Evolutionary conservation across 1,140 invertebrate species (phyloP), one percentile per base, ranked within the genome.

Genomic region (Ericerus pela): DNA sequence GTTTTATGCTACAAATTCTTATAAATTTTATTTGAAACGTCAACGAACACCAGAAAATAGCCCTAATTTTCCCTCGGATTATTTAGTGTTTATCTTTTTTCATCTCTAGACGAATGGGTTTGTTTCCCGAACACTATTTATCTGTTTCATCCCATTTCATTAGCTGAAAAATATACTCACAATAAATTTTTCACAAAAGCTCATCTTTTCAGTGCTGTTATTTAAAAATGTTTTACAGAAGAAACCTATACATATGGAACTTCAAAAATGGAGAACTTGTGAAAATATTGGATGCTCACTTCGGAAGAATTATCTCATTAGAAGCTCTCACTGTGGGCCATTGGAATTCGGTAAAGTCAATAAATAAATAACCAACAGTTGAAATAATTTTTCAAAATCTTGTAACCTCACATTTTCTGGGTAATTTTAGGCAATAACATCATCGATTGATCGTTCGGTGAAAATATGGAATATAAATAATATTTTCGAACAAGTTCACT

Each of bases 391-490:
- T 28, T 33, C 22, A 27, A 31, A 27, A 3, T 22, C 10, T 33
- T 33, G n/a, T n/a, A n/a, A n/a, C n/a, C n/a, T n/a, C n/a, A n/a
- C 22, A 47, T 4, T 51, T 31, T n/a, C 14, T 10, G 26, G 28
- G 24, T 52, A 24, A 12, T 54, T 54, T 38, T 58, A 85, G 65
- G 84, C 94, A 28, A 87, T 97, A 29, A 95, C 94, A 0, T 96
- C 94, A 0, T 97, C 93, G 0, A 95, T 99, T 53, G 95, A 99
- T 70, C 78, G 93, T 59, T 93, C 91, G 1, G 93, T 98, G 1
- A 96, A 99, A 75, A 92, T 98, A 0, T 99, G 95, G 95, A 98
- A 97, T 69, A 94, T 98, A 57, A 94, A 97, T 66, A 97, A 98
- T 66, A 96, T 98, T 63, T 93, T 95, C 65, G 92, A 97, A 67